Percentiles rank a stretch among this genome's conserved stretches.
These are phyloP conservation scores for Caracal caracal DNA, from an alignment of 2,113 vertebrate genomes.

Conservation along the genomic window DNA sequence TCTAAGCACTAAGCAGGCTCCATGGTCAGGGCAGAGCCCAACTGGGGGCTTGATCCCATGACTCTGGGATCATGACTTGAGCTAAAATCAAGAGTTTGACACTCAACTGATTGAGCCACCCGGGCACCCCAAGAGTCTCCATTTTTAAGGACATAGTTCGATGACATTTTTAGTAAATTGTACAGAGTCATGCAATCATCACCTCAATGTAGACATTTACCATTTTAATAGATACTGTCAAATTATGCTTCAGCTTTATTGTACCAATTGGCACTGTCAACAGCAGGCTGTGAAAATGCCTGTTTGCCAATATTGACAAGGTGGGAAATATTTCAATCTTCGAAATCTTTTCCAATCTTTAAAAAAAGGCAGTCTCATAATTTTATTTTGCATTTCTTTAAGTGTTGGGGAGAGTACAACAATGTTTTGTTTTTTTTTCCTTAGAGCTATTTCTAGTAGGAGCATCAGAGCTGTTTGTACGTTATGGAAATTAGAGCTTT, in stretches of 20 bases:
- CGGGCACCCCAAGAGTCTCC: background rate
- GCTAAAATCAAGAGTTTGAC: background rate
- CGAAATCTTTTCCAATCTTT: background rate
- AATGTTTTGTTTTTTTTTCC: background rate
- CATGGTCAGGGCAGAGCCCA: background rate
- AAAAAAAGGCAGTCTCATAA: background rate
- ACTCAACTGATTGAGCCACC: too few species aligned
- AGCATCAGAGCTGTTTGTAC: background rate
- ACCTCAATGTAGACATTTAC: background rate
- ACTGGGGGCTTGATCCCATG: background rate
- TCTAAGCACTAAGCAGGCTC: background rate
- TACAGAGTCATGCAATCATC: background rate
- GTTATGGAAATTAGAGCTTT: background rate
- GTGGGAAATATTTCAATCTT: background rate
- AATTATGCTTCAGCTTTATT: background rate
- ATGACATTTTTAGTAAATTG: background rate
- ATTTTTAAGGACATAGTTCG: background rate
- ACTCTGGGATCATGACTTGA: background rate
- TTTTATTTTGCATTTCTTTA: conserved; percentile 9
- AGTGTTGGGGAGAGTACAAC: background rate
- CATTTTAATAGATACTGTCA: background rate
- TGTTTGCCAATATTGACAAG: background rate
- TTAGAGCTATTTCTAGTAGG: background rate
- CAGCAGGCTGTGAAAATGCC: background rate
- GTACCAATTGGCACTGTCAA: background rate